Conservation (phyloP, 2,797 vertebrate species). For the Botia kubotai region DNA sequence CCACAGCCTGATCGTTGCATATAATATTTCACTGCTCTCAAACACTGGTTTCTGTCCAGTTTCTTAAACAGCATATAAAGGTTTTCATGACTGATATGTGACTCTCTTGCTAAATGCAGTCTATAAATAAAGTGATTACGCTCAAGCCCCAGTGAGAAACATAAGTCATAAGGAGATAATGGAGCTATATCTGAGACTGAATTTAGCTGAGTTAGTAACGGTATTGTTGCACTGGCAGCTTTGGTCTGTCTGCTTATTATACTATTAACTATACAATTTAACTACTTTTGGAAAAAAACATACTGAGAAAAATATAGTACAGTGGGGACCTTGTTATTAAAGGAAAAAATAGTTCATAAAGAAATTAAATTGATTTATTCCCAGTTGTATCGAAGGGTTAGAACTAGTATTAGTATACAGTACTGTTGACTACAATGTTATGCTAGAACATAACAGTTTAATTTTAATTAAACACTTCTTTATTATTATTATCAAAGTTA, state of each 20-base stretch:
- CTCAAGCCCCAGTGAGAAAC: constrained; percentile 16
- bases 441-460: no score
- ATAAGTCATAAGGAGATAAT: constrained; percentile 36
- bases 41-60: neutral
- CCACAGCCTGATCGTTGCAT: neutral
- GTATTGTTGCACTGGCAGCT: constrained; percentile 19
- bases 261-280: neutral
- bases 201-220: constrained; percentile 43
- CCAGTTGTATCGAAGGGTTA: no score
- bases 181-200: constrained; percentile 1
- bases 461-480: no score
- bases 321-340: no score
- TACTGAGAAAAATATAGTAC: neutral
- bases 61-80: neutral
- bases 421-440: no score
- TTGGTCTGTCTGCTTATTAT: constrained; percentile 70
- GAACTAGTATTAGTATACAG: no score
- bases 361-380: no score
- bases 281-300: neutral
- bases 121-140: constrained; percentile 14
- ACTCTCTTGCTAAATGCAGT: neutral
- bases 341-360: no score
- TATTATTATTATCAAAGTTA: no score
- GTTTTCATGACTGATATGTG: neutral
- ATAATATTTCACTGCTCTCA: neutral